phyloP scores from a whole-genome alignment of 2,888 invertebrate species.

The Desoria tigrina region DNA sequence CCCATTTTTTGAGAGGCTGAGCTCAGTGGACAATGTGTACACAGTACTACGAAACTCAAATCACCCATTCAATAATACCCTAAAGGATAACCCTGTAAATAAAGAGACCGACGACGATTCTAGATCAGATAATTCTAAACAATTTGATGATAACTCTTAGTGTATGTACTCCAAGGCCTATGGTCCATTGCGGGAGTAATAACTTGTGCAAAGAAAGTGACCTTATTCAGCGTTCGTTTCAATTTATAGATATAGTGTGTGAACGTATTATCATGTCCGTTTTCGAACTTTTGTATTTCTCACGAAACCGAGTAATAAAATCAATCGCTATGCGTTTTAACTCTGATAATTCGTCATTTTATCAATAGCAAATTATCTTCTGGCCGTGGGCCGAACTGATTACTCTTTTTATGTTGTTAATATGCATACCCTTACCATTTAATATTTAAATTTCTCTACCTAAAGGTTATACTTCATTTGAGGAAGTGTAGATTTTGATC shows the following conservation, averaged over 20 bases:
- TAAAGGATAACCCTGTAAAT: constrained; percentile 18
- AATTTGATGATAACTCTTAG: constrained; percentile 23
- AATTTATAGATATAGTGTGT: constrained; percentile 23
- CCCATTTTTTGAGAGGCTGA: constrained; percentile 95
- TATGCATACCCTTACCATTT: too few species aligned
- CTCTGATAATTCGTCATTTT: too few species aligned
- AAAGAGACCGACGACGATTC: constrained; percentile 24
- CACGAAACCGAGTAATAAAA: constrained; percentile 23
- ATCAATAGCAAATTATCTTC: too few species aligned
- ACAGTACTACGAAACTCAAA: constrained; percentile 90
- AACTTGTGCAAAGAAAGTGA: constrained; percentile 24
- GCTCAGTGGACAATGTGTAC: constrained; percentile 95
- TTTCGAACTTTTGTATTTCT: constrained; percentile 26
- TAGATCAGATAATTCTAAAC: constrained; percentile 25
- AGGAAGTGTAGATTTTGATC: too few species aligned
- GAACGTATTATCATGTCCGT: constrained; percentile 23
- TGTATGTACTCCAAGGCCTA: constrained; percentile 16
- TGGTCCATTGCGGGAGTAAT: constrained; percentile 16
- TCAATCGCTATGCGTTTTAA: constrained; percentile 22
- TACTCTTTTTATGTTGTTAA: too few species aligned
- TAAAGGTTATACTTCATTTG: too few species aligned
- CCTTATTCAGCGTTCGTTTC: constrained; percentile 19
- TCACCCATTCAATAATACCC: constrained; percentile 65
- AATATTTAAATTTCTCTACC: too few species aligned
- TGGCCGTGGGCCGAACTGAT: too few species aligned